Evolutionary conservation across 2,888 invertebrate genomes (phyloP).

Genomic region (Acanthoscelides obtectus): DNA sequence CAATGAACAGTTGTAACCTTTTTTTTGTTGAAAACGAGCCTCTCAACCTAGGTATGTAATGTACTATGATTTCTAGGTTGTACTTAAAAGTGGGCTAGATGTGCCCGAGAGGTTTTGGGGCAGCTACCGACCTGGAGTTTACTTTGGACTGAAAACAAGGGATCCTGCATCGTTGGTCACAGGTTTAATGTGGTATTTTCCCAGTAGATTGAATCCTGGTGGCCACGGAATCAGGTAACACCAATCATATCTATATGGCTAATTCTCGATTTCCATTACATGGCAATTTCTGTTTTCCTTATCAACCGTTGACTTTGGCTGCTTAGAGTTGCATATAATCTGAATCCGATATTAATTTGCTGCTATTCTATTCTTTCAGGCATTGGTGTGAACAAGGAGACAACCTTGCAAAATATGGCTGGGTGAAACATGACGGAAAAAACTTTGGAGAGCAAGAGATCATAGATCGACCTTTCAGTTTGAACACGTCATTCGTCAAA

Average conservation of each 20-base stretch:
- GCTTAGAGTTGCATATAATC: too few relatives aligned
- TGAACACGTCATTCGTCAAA: slow-evolving; percentile 88
- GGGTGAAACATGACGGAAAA: slow-evolving; percentile 90
- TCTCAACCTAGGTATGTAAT: not conserved
- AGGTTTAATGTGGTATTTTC: slow-evolving; percentile 96
- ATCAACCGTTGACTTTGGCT: too few relatives aligned
- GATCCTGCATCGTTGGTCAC: slow-evolving; percentile 84
- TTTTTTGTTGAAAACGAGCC: too few relatives aligned
- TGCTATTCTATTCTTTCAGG: slow-evolving; percentile 46
- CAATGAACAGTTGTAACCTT: too few relatives aligned
- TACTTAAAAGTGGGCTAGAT: slow-evolving; percentile 62
- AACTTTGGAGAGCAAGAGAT: slow-evolving; percentile 90
- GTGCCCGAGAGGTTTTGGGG: slow-evolving; percentile 89
- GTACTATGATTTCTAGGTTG: slow-evolving; percentile 53
- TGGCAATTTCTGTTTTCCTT: too few relatives aligned
- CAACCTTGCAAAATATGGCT: slow-evolving; percentile 74
- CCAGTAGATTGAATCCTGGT: slow-evolving; percentile 58
- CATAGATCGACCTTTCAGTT: slow-evolving; percentile 68
- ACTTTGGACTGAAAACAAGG: slow-evolving; percentile 88
- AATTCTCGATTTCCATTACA: not conserved
- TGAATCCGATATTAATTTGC: not conserved
- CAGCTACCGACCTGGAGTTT: slow-evolving; percentile 80
- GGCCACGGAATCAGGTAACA: slow-evolving; percentile 70
- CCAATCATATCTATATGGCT: not conserved
- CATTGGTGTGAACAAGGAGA: slow-evolving; percentile 94